phyloP scores from a whole-genome alignment of 1,140 invertebrate genomes.

The Drosophila pallidifrons region DNA sequence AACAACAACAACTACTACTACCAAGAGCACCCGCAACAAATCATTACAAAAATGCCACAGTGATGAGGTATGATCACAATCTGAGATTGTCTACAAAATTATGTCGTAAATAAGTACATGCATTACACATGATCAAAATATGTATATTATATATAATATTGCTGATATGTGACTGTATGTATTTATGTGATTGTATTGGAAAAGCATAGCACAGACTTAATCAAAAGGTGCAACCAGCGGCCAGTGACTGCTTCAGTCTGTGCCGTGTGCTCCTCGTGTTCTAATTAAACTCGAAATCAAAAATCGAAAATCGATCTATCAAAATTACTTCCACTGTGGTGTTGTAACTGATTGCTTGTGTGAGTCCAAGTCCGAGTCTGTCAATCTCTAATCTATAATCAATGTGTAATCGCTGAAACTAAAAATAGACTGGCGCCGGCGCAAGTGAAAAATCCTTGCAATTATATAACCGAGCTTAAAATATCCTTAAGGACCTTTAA shows the following conservation, averaged over 20 bases:
- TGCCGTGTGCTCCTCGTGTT: slow-evolving; percentile 68
- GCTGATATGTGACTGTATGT: slow-evolving; percentile 27
- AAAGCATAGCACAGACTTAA: slow-evolving; percentile 55
- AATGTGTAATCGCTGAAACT: slow-evolving; percentile 38
- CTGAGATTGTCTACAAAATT: slow-evolving; percentile 48
- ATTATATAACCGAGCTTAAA: neutral
- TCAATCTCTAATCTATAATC: slow-evolving; percentile 12
- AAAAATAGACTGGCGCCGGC: slow-evolving; percentile 38
- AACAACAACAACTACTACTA: neutral
- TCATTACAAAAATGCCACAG: slow-evolving; percentile 68
- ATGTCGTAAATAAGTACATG: slow-evolving; percentile 39
- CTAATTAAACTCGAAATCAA: slow-evolving; percentile 18
- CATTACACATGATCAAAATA: slow-evolving; percentile 1
- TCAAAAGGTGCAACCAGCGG: slow-evolving; percentile 48
- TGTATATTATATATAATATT: slow-evolving; percentile 6
- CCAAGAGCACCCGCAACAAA: slow-evolving; percentile 41
- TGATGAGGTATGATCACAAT: slow-evolving; percentile 77
- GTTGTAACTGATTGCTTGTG: slow-evolving; percentile 70
- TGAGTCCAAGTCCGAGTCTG: slow-evolving; percentile 16
- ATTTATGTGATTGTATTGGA: slow-evolving; percentile 41
- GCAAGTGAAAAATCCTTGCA: neutral
- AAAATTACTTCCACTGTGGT: slow-evolving; percentile 67
- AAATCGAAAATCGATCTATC: slow-evolving; percentile 21
- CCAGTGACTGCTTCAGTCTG: slow-evolving; percentile 58
- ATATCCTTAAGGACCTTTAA: slow-evolving; percentile 4